A percentile compares a stretch with the other conserved stretches of the same genome.
phyloP scores from a whole-genome alignment of 2,797 vertebrate species.

The Acanthiza pusilla region DNA sequence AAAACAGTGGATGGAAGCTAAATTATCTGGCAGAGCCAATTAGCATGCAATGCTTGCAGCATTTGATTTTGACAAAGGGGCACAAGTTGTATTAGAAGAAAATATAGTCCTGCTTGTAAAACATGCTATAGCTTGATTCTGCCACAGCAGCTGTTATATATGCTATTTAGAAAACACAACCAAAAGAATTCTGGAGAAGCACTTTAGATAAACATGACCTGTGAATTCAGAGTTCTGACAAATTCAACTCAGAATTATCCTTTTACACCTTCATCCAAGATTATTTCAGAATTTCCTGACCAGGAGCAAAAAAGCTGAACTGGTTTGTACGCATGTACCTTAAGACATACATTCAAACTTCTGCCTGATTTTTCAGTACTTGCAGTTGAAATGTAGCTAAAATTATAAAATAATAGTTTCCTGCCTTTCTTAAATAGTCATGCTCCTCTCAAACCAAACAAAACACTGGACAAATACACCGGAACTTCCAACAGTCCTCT shows the following conservation, averaged over 20 bases:
- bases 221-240: background rate
- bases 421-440: background rate
- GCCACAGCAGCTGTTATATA: background rate
- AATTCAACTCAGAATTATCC: background rate
- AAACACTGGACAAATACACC: constrained; percentile 21
- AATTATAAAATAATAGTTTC: background rate
- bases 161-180: background rate
- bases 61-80: constrained; percentile 9
- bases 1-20: background rate
- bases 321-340: background rate
- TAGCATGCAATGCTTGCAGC: background rate
- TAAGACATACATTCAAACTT: constrained; percentile 9
- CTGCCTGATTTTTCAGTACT: background rate
- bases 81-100: background rate
- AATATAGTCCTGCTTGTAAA: background rate
- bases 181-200: background rate
- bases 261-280: background rate
- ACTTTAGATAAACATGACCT: background rate
- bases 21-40: background rate
- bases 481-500: background rate
- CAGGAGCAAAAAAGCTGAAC: background rate
- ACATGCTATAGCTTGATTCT: background rate
- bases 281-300: background rate
- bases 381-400: background rate
- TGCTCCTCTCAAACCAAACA: background rate